phyloP scores from a whole-genome alignment of 2,797 vertebrate genomes.

The Perodicticus potto region DNA sequence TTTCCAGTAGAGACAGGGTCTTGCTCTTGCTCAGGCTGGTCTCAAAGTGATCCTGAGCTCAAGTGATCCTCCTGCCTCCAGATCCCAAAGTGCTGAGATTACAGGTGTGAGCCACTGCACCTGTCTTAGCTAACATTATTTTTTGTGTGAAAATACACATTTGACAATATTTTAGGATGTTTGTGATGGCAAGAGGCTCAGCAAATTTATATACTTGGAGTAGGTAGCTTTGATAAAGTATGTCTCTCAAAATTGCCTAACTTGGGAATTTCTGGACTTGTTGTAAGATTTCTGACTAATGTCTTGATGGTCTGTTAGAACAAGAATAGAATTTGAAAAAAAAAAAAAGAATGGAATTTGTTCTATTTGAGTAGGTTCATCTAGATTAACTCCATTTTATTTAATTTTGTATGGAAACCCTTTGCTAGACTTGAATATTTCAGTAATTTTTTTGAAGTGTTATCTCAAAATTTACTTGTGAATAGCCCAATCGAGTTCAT shows the following conservation, averaged over 20 bases:
- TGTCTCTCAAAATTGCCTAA: not conserved
- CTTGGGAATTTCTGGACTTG: not conserved
- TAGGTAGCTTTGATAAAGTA: not conserved
- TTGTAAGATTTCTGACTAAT: not conserved
- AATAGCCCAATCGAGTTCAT: not conserved
- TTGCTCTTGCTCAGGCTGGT: not conserved
- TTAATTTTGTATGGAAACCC: not conserved
- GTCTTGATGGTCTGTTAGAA: not conserved
- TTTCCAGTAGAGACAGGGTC: not conserved
- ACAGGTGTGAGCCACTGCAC: not conserved
- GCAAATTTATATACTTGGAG: not conserved
- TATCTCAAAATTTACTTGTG: not conserved
- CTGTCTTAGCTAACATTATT: not conserved
- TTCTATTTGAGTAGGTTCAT: not conserved
- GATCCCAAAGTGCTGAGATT: not conserved
- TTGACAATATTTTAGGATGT: slow-evolving; percentile 39
- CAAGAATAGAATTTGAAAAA: not conserved
- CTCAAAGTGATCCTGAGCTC: not conserved
- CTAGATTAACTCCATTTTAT: not conserved
- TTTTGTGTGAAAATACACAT: not conserved
- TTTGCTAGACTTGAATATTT: slow-evolving; percentile 40
- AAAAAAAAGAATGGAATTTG: not conserved
- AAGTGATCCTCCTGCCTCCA: not conserved
- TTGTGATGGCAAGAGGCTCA: not conserved
- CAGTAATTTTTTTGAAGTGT: slow-evolving; percentile 41